Base-by-base conservation (phyloP, 92 coral and sea anemone genomes). In the Virgularia gustaviana region DNA sequence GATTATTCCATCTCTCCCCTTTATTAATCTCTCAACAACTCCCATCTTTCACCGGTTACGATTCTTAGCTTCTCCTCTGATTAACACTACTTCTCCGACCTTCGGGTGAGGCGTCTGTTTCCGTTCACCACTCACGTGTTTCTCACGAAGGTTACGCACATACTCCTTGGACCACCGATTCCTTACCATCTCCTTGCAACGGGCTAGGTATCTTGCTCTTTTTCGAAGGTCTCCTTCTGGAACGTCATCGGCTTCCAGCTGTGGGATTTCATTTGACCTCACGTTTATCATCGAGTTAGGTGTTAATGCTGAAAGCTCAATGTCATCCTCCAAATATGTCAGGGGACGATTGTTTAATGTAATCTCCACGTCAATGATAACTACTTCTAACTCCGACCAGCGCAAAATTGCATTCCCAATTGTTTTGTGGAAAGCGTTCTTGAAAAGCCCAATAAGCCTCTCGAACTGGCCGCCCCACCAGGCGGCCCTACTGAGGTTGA, bases 131-230 rank as follows among this genome's bases (percentile, higher is more conserved):
- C 45, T 36, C 33, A 41, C 61, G 28, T 75, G 72, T 41, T 67
- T 58, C 57, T 75, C 79, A 33, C 78, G 42, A 34, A 73, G 70
- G 11, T 44, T 49, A 13, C 66, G 16, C 11, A 73, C 31, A 56
- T 73, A 73, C 39, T 73, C 78, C 11, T 54, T 49, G 27, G 79
- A 59, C 79, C 79, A 75, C 24, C 58, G 79, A 30, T 41, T 38
- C 72, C 71, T 58, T 47, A 75, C 70, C 27, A 57, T 67, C 30
- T 75, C 79, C 29, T 75, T 75, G 30, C 70, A 59, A 30, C 59
- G 32, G 33, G 35, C 33, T 44, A 75, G 37, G 57, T 59, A 75
- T 33, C 23, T 41, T 38, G 65, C 70, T 65, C 79, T 54, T 43
- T 60, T 75, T 33, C 49, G 30, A 11, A 75, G 31, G 53, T 75